Percentiles rank a stretch among this genome's conserved stretches.
Evolutionary conservation across 2,888 invertebrate species (phyloP).

Genomic region (Nomada fucata): DNA sequence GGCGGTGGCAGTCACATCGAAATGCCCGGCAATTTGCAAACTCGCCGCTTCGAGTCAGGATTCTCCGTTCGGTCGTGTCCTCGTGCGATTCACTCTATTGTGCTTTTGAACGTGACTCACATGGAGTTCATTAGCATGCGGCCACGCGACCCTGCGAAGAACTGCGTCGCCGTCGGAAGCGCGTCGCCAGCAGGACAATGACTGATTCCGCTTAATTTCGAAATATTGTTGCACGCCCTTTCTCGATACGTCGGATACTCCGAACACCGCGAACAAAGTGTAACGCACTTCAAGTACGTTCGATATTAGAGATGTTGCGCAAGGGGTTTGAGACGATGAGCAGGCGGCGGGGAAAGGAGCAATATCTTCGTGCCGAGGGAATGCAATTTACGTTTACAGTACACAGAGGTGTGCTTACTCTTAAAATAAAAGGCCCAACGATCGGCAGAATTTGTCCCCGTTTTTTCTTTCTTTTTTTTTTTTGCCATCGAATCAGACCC

Average conservation of each 20-base stretch:
- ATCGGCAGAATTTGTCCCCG: too few relatives aligned
- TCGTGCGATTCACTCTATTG: slow-evolving; percentile 52
- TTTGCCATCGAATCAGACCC: background rate
- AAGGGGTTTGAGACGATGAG: too few relatives aligned
- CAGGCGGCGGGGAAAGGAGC: too few relatives aligned
- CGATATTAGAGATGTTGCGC: too few relatives aligned
- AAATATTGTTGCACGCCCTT: slow-evolving; percentile 51
- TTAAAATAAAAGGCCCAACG: too few relatives aligned
- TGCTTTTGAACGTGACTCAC: slow-evolving; percentile 70
- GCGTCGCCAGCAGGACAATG: slow-evolving; percentile 42
- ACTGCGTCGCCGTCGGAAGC: slow-evolving; percentile 37
- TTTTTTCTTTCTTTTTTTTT: background rate
- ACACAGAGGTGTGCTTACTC: too few relatives aligned
- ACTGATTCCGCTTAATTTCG: slow-evolving; percentile 56
- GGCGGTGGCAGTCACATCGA: background rate
- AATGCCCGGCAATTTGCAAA: slow-evolving; percentile 61
- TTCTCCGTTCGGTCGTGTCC: slow-evolving; percentile 50
- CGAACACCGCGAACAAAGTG: background rate
- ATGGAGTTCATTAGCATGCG: slow-evolving; percentile 70
- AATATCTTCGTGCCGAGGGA: too few relatives aligned
- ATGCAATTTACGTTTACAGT: too few relatives aligned
- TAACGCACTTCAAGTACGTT: too few relatives aligned
- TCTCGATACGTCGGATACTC: background rate
- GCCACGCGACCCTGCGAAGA: slow-evolving; percentile 48
- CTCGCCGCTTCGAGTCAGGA: slow-evolving; percentile 45